phyloP scores from a whole-genome alignment of 1,140 invertebrate species.

The Lasioglossum baleicum region DNA sequence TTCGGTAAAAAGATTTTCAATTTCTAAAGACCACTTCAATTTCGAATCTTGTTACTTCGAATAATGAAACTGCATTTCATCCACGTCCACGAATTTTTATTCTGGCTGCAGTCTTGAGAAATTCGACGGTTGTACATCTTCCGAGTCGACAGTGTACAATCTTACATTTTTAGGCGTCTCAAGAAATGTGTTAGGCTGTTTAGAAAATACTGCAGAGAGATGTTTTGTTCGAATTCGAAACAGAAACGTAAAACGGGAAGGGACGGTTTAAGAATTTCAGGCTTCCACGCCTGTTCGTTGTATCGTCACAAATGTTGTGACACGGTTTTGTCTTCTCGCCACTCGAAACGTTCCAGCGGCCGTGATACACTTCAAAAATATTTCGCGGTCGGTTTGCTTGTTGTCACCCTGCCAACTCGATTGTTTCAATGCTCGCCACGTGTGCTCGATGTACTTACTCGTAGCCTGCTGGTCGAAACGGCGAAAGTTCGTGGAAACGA shows the following conservation, averaged over 20 bases:
- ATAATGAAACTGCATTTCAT: too few relatives aligned
- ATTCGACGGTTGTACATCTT: too few relatives aligned
- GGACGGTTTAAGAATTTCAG: not conserved
- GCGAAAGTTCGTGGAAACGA: not conserved
- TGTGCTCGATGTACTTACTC: not conserved
- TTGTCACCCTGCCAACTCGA: slow-evolving; percentile 3
- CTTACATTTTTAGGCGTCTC: too few relatives aligned
- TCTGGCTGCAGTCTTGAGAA: too few relatives aligned
- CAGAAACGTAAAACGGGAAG: not conserved
- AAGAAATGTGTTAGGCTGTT: too few relatives aligned
- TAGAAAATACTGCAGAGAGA: too few relatives aligned
- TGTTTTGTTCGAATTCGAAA: too few relatives aligned
- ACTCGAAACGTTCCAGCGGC: not conserved
- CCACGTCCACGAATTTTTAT: too few relatives aligned
- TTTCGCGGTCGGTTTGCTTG: slow-evolving; percentile 6
- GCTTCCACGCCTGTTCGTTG: not conserved
- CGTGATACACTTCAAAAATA: not conserved
- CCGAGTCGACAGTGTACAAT: too few relatives aligned
- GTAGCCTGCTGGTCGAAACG: not conserved
- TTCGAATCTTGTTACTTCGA: too few relatives aligned
- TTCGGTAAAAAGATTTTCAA: too few relatives aligned
- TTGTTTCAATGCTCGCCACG: not conserved
- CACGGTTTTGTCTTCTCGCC: not conserved
- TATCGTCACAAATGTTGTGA: not conserved
- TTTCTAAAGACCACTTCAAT: too few relatives aligned